Evolutionary conservation across 2,888 invertebrate species (phyloP).

Genomic region (Miltochrista miniata): DNA sequence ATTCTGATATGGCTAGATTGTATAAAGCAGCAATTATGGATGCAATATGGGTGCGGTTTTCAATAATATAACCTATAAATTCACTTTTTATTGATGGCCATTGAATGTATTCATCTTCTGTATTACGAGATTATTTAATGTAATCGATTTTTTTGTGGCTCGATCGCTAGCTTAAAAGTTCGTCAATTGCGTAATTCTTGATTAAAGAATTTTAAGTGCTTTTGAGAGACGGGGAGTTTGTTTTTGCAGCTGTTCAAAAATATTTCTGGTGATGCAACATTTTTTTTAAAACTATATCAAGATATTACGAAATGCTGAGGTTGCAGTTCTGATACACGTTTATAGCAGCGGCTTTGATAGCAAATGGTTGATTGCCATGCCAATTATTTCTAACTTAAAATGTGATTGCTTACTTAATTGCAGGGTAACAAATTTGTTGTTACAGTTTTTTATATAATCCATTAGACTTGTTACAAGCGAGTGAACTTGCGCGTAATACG

Average conservation of each 20-base stretch:
- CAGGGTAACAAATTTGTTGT: not conserved
- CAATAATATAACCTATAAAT: not conserved
- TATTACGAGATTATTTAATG: constrained; percentile 9
- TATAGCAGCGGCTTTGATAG: not conserved
- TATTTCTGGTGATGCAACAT: not conserved
- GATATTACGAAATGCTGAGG: too few relatives aligned
- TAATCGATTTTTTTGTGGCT: not conserved
- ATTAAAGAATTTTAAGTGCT: constrained; percentile 1
- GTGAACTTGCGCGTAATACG: too few relatives aligned
- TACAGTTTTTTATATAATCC: too few relatives aligned
- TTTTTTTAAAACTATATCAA: not conserved
- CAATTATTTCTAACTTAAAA: not conserved
- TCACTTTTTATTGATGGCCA: constrained; percentile 10
- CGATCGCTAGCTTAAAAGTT: not conserved
- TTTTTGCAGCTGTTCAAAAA: not conserved
- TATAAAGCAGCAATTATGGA: constrained; percentile 10
- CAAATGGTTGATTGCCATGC: not conserved
- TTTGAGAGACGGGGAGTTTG: not conserved
- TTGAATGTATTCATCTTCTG: constrained; percentile 1
- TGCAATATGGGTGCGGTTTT: constrained; percentile 11
- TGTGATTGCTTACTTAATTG: not conserved
- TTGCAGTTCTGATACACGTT: not conserved
- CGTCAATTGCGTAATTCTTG: constrained; percentile 5
- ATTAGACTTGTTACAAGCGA: too few relatives aligned
- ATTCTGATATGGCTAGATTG: constrained; percentile 3